phyloP scores from a whole-genome alignment of 2,797 vertebrate genomes.

The Rhabdophis nuchalis region DNA sequence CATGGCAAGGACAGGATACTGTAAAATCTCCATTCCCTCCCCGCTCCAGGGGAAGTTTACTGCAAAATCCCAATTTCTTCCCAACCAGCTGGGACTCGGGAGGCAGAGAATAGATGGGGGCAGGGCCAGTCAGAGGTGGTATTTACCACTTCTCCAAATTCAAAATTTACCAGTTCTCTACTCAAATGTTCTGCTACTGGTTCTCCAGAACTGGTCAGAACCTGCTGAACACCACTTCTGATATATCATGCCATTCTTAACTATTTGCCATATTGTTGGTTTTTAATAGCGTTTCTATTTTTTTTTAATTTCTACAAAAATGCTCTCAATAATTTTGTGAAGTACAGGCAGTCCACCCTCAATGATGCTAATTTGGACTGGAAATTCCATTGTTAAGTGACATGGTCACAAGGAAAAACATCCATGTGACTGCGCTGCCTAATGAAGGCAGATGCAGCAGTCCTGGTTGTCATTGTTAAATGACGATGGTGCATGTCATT shows the following conservation, averaged over 20 bases:
- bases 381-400: neutral
- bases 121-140: too few species aligned
- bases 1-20: too few species aligned
- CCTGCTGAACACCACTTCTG: neutral
- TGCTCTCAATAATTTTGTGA: neutral
- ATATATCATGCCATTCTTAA: neutral
- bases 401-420: neutral
- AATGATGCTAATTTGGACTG: neutral
- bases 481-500: neutral
- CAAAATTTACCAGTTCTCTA: too few species aligned
- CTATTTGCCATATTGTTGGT: neutral
- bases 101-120: too few species aligned
- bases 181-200: too few species aligned
- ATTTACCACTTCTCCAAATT: too few species aligned
- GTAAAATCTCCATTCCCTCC: too few species aligned
- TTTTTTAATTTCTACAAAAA: neutral
- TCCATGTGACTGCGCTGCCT: neutral
- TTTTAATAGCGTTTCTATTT: neutral
- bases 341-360: neutral
- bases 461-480: neutral
- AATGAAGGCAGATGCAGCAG: neutral
- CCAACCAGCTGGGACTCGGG: too few species aligned
- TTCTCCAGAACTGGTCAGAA: too few species aligned
- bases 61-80: too few species aligned
- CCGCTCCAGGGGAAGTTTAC: too few species aligned